Conservation (phyloP, 2,113 vertebrate genomes). For the Eclectus roratus region DNA sequence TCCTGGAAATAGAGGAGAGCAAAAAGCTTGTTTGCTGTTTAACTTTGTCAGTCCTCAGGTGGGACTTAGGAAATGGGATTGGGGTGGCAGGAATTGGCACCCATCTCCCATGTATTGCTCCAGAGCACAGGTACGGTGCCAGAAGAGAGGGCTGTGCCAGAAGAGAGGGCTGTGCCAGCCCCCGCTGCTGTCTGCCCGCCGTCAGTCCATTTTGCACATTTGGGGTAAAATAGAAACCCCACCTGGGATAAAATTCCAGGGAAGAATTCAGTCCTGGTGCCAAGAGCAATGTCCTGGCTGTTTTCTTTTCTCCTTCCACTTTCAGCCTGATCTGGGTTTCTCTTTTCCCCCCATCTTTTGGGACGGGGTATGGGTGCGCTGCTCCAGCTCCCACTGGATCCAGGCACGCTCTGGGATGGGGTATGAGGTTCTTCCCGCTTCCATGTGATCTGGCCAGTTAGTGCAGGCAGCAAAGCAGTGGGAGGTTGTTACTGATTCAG, state of each 20-base stretch:
- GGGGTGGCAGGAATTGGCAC: background rate
- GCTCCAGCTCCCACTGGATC: background rate
- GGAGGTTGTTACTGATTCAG: background rate
- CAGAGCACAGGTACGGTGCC: rapidly evolving
- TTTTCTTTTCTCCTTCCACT: rapidly evolving
- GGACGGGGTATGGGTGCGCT: background rate
- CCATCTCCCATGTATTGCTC: background rate
- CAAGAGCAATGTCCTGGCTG: background rate
- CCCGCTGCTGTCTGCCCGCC: rapidly evolving
- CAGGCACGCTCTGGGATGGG: rapidly evolving
- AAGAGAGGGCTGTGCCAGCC: background rate
- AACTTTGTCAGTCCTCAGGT: background rate
- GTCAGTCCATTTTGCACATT: rapidly evolving
- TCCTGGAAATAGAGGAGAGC: background rate
- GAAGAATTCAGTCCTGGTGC: background rate
- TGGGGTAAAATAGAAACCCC: background rate
- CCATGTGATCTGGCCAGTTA: background rate
- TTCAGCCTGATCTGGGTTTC: background rate
- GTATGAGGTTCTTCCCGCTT: rapidly evolving
- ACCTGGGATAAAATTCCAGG: background rate
- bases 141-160: background rate
- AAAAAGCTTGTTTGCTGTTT: background rate
- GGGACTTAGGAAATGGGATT: background rate
- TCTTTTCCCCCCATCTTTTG: background rate
- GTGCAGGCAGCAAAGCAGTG: background rate